phyloP scores from a whole-genome alignment of 1,140 invertebrate genomes.

The Archivesica marissinica region DNA sequence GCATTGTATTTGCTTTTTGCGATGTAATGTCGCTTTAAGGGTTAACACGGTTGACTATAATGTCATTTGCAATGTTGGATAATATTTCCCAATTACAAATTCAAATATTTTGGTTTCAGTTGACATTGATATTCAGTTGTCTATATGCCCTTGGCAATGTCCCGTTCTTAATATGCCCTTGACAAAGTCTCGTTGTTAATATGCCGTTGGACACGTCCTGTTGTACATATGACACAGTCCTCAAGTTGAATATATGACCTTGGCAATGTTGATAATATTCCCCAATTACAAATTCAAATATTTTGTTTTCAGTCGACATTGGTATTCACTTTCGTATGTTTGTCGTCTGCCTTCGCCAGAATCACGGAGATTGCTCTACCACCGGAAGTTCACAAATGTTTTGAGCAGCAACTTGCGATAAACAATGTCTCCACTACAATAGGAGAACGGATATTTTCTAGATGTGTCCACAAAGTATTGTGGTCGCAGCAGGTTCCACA shows the following conservation, averaged over 20 bases:
- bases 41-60: no score
- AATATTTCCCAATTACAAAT: no score
- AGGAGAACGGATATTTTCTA: slow-evolving; percentile 40
- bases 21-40: no score
- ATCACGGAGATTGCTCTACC: slow-evolving; percentile 43
- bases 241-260: no score
- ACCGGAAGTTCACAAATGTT: slow-evolving; percentile 18
- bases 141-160: background rate
- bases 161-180: background rate
- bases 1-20: no score
- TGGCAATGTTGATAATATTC: background rate
- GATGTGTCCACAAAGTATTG: slow-evolving; percentile 39
- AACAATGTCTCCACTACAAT: background rate
- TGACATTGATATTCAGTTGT: background rate
- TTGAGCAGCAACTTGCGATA: background rate
- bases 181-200: background rate
- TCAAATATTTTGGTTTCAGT: no score
- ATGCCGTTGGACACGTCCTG: background rate
- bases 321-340: background rate
- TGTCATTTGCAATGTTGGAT: no score
- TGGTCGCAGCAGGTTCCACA: slow-evolving; percentile 23
- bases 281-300: background rate
- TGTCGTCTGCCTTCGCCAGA: slow-evolving; percentile 5
- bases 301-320: background rate
- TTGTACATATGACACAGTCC: background rate